These are phyloP conservation scores for Andrena chrysosceles DNA, from an alignment of 2,888 invertebrate genomes.

Conservation along the genomic window DNA sequence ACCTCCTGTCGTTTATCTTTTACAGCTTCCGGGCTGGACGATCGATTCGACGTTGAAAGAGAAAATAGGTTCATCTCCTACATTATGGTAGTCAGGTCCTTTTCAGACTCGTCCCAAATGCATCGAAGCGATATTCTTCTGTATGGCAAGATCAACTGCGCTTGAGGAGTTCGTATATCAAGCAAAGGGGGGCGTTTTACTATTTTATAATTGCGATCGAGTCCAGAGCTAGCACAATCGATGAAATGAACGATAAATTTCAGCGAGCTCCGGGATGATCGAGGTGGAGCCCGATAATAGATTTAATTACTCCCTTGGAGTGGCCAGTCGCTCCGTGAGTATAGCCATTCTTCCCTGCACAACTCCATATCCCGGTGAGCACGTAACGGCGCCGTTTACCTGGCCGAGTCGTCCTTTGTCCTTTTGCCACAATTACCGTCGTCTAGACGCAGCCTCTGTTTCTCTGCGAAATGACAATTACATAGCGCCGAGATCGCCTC, in stretches of 20 bases:
- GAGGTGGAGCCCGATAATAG: slow-evolving; percentile 56
- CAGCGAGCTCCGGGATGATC: slow-evolving; percentile 24
- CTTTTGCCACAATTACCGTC: slow-evolving; percentile 76
- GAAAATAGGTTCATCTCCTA: background rate
- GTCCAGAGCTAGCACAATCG: background rate
- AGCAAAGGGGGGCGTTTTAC: background rate
- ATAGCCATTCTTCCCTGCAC: slow-evolving; percentile 16
- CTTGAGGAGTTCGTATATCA: too few species aligned
- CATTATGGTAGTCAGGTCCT: background rate
- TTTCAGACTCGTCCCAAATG: background rate
- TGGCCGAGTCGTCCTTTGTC: slow-evolving; percentile 64
- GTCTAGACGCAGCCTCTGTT: slow-evolving; percentile 77
- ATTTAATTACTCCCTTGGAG: slow-evolving; percentile 69
- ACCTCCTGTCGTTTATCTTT: background rate
- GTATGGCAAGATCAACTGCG: too few species aligned
- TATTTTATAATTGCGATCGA: background rate
- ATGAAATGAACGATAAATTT: slow-evolving; percentile 35
- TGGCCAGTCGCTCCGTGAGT: slow-evolving; percentile 12
- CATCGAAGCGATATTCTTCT: background rate
- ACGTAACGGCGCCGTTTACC: slow-evolving; percentile 64
- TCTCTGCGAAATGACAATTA: slow-evolving; percentile 78
- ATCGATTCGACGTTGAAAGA: background rate
- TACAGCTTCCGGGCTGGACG: background rate
- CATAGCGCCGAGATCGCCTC: slow-evolving; percentile 64
- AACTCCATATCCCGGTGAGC: slow-evolving; percentile 25